These are phyloP conservation scores for Macrosiphum euphorbiae DNA, from an alignment of 2,888 invertebrate species.

Conservation along the genomic window DNA sequence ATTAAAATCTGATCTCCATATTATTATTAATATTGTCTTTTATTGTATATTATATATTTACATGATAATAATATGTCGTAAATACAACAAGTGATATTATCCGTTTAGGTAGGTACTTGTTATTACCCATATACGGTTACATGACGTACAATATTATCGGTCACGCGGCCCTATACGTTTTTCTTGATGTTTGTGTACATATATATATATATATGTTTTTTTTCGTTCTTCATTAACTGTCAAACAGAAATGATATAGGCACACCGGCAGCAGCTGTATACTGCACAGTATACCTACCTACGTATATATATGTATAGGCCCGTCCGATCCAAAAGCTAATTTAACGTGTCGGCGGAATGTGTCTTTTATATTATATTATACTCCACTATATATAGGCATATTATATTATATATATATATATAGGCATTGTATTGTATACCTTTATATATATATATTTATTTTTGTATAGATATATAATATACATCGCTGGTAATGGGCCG, in stretches of 20 bases:
- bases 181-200: not conserved
- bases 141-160: not conserved
- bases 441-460: too few relatives aligned
- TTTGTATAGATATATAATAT: not conserved
- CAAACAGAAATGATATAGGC: not conserved
- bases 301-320: not conserved
- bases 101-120: not conserved
- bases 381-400: not conserved
- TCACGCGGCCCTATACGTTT: not conserved
- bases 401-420: not conserved
- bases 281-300: not conserved
- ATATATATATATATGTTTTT: not conserved
- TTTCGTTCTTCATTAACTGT: slow-evolving; percentile 30
- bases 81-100: not conserved
- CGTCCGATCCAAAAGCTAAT: slow-evolving; percentile 31
- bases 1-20: not conserved
- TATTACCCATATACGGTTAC: not conserved
- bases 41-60: not conserved
- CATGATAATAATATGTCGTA: not conserved
- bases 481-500: slow-evolving; percentile 2
- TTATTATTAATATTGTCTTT: not conserved
- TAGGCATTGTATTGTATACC: not conserved
- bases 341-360: slow-evolving; percentile 55
- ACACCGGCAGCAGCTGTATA: not conserved
- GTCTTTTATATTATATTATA: slow-evolving; percentile 20